Evolutionary conservation across 1,140 invertebrate genomes (phyloP).

Genomic region (Macrosteles quadrilineatus): DNA sequence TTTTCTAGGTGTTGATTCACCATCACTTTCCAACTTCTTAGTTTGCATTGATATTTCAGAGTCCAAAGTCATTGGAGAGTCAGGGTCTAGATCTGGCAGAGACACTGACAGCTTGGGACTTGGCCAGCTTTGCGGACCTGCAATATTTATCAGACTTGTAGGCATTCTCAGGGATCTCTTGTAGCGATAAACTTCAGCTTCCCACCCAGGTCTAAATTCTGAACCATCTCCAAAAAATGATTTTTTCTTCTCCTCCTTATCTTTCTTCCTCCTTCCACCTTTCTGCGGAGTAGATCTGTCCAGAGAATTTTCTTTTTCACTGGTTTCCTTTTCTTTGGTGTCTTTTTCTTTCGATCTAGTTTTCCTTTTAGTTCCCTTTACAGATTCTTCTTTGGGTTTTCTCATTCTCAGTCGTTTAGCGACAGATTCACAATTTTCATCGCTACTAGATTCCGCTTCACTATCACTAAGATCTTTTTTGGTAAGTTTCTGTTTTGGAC

Average conservation of each 20-base stretch:
- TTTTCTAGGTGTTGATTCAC: background rate
- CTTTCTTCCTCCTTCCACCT: slow-evolving; percentile 31
- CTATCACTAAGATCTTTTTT: slow-evolving; percentile 31
- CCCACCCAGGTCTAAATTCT: slow-evolving; percentile 69
- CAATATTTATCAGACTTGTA: slow-evolving; percentile 71
- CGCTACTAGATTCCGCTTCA: slow-evolving; percentile 28
- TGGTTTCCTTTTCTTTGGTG: too few species aligned
- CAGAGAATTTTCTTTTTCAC: slow-evolving; percentile 16
- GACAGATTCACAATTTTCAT: slow-evolving; percentile 14
- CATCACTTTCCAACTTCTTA: slow-evolving; percentile 23
- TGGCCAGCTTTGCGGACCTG: slow-evolving; percentile 45
- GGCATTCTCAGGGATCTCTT: slow-evolving; percentile 80
- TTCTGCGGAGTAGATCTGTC: background rate
- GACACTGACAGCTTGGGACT: slow-evolving; percentile 62
- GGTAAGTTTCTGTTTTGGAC: background rate
- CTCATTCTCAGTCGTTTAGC: slow-evolving; percentile 26
- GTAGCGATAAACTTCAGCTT: slow-evolving; percentile 76
- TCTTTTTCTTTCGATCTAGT: slow-evolving; percentile 21
- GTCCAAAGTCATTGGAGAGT: slow-evolving; percentile 65
- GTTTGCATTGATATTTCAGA: slow-evolving; percentile 48
- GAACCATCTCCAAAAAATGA: slow-evolving; percentile 35
- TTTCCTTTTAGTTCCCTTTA: slow-evolving; percentile 20
- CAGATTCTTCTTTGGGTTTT: slow-evolving; percentile 25
- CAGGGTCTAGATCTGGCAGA: slow-evolving; percentile 70
- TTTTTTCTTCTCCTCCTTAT: slow-evolving; percentile 35